Base-by-base conservation (phyloP, 2,113 vertebrate genomes). In the Cairina moschata region DNA sequence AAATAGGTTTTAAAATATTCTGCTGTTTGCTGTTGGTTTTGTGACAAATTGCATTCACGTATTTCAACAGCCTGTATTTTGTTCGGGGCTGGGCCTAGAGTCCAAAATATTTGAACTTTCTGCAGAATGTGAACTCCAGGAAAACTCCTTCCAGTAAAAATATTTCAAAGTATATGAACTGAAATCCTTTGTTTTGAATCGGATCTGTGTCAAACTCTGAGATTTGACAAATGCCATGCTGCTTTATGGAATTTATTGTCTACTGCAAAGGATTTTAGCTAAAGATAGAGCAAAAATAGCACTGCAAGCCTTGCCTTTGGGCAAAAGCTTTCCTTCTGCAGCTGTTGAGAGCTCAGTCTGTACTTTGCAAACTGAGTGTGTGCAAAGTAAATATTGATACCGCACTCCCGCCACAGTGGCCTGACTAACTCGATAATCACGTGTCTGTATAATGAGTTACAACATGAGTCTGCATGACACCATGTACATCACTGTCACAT, bases 401-500 rank as follows among this genome's bases (percentile, higher is more conserved):
- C 11, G 31, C 52, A 75, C 71, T 69, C 59, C 26, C 1, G 7
- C 75, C 8, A 1, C 46, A 36, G 79, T 69, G 92, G 68, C 77
- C 91, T 5, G 31, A 18, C 54, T 78, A 71, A 14, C 50, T 65
- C 29, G 22, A 78, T 90, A 75, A 34, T 82, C 77, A 58, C 11
- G 5, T 87, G 87, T 82, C 58, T 91, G 87, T 21, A 4, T 65
- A 93, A 88, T 21, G 93, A 92, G 75, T 87, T 87, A 84, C 40
- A 44, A 10, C n/a, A 16, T 11, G 72, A 59, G 78, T 38, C 72
- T 87, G 83, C 25, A 6, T 58, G 82, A 91, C 77, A 91, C 76
- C 71, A 8, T 87, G 63, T 95, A 83, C 83, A 68, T 79, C 85
- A 6, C 38, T 77, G 94, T 60, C 88, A 96, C 89, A 73, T 90